Evolutionary conservation across 2,113 vertebrate species (phyloP).

Genomic region (Micronisus gabar): DNA sequence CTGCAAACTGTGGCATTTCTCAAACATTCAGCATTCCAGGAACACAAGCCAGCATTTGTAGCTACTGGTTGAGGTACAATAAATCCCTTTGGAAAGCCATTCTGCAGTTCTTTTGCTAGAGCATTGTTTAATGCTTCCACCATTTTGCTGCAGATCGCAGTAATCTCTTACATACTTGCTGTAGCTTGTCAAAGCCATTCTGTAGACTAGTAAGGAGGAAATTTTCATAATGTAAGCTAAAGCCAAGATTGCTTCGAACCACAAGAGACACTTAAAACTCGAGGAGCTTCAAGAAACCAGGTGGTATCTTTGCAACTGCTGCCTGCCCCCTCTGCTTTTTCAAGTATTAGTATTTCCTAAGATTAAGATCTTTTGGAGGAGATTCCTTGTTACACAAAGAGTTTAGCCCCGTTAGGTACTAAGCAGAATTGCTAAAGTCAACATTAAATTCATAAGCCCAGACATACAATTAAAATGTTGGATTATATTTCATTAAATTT

Average conservation of each 20-base stretch:
- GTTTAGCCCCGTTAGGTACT: not conserved
- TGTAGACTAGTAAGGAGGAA: not conserved
- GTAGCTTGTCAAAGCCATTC: not conserved
- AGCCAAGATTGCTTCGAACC: not conserved
- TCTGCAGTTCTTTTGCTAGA: not conserved
- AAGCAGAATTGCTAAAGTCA: not conserved
- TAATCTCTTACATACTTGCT: rapidly evolving
- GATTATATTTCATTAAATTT: not conserved
- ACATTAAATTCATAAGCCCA: not conserved
- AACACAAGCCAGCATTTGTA: not conserved
- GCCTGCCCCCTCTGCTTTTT: not conserved
- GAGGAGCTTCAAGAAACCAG: not conserved
- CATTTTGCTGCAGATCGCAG: not conserved
- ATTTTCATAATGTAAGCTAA: not conserved
- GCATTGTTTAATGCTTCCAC: not conserved
- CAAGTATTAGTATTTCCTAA: not conserved
- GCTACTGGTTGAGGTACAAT: not conserved
- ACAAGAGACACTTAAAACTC: not conserved
- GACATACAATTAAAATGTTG: not conserved
- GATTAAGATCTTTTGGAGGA: not conserved
- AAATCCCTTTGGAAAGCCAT: not conserved
- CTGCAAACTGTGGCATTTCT: not conserved
- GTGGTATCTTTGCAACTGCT: not conserved
- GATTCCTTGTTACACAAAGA: not conserved
- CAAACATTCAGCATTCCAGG: not conserved